These are phyloP conservation scores for Heteromyza rotundicornis DNA, from an alignment of 2,888 invertebrate species.

Conservation along the genomic window DNA sequence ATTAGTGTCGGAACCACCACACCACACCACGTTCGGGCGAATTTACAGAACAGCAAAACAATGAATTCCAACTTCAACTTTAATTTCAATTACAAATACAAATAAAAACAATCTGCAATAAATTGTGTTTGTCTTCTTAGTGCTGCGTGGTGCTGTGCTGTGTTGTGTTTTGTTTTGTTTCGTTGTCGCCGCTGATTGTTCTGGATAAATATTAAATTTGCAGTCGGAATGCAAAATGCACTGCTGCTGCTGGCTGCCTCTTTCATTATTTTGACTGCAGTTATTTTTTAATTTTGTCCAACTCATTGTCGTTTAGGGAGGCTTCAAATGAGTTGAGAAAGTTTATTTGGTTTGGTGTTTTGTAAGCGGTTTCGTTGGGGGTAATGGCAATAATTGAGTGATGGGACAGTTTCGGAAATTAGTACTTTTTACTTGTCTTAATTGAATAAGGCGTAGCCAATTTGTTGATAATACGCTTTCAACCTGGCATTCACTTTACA, in stretches of 20 bases:
- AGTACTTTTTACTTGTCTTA: too few species aligned
- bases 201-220: background rate
- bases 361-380: too few species aligned
- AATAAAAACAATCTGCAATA: background rate
- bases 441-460: too few species aligned
- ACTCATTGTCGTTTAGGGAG: background rate
- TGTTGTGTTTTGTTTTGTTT: background rate
- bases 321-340: too few species aligned
- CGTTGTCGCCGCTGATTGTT: background rate
- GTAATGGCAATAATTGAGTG: too few species aligned
- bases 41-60: background rate
- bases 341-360: too few species aligned
- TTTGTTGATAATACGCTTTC: too few species aligned
- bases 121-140: background rate
- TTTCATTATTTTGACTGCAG: background rate
- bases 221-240: background rate
- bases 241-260: background rate
- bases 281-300: slow-evolving; percentile 1
- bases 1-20: background rate
- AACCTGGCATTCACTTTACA: too few species aligned
- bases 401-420: too few species aligned
- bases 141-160: background rate
- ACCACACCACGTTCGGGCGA: background rate
- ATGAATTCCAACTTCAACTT: background rate
- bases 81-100: background rate